Percentiles rank a stretch among this genome's conserved stretches.
These are phyloP conservation scores for Nemopilema nomurai DNA, from an alignment of 30 jellyfish, hydroid and myxozoan species.

Conservation along the genomic window DNA sequence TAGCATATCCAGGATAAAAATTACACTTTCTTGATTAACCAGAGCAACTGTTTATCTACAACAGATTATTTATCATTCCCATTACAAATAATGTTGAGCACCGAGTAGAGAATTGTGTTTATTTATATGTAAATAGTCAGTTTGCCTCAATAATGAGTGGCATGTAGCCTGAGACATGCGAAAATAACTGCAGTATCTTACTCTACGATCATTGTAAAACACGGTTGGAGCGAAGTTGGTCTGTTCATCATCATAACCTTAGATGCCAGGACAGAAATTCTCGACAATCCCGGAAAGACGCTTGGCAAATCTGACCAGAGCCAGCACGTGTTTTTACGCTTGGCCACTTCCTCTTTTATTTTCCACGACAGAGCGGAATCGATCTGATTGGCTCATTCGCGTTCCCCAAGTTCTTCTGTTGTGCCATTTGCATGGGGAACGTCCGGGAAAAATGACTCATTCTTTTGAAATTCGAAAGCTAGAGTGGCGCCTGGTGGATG, in stretches of 20 bases:
- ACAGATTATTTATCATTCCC: too few relatives aligned
- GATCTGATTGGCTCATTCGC: neutral
- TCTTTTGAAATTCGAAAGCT: too few relatives aligned
- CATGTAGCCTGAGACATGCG: neutral
- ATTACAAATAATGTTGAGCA: neutral
- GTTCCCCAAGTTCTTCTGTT: neutral
- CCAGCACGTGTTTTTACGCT: conserved; percentile 62
- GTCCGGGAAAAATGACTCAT: neutral
- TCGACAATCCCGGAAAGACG: too few relatives aligned
- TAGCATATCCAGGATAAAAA: neutral
- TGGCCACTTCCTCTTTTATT: conserved; percentile 57
- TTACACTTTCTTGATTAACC: too few relatives aligned
- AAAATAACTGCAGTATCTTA: neutral
- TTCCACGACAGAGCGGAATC: neutral
- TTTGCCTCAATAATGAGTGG: too few relatives aligned
- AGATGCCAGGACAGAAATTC: too few relatives aligned
- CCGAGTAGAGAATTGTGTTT: neutral
- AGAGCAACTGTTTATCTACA: too few relatives aligned
- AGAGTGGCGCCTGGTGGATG: too few relatives aligned
- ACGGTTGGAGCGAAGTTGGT: neutral
- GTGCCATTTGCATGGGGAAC: neutral
- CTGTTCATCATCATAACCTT: neutral
- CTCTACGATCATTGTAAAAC: neutral
- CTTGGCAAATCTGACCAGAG: neutral
- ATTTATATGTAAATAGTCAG: neutral